Percentiles rank a stretch among this genome's conserved stretches.
These are phyloP conservation scores for Porites lutea DNA, from an alignment of 64 coral and sea anemone genomes.

Conservation along the genomic window DNA sequence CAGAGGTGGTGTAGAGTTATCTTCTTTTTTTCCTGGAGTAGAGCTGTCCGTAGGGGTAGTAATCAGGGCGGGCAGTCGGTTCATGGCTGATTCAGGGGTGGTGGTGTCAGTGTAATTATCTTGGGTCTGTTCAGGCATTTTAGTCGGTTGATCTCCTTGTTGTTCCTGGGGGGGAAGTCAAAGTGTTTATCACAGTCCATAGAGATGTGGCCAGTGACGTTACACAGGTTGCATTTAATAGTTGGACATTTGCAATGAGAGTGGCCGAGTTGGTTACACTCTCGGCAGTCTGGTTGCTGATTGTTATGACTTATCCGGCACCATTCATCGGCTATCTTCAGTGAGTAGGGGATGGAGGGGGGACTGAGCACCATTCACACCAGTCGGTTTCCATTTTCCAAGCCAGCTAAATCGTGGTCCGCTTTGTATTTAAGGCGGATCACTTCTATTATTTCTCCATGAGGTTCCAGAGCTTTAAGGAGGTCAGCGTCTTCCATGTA, in stretches of 20 bases:
- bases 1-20: no score
- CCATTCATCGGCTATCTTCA: neutral
- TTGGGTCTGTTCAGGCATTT: neutral
- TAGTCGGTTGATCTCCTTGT: neutral
- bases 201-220: neutral
- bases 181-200: neutral
- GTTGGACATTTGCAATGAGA: neutral
- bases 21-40: no score
- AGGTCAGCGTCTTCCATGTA: no score
- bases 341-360: neutral
- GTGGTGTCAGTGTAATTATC: neutral
- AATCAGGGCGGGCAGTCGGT: no score
- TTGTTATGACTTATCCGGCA: neutral
- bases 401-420: neutral
- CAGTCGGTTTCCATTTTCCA: neutral
- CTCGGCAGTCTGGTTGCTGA: neutral
- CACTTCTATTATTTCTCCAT: neutral
- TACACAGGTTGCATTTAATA: neutral
- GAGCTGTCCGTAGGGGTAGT: no score
- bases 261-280: neutral
- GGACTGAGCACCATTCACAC: neutral
- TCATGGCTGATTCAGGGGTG: no score
- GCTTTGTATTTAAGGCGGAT: constrained; percentile 1
- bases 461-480: no score
- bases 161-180: neutral